Evolutionary conservation across 2,888 invertebrate species (phyloP).

Genomic region (Euplexia lucipara): DNA sequence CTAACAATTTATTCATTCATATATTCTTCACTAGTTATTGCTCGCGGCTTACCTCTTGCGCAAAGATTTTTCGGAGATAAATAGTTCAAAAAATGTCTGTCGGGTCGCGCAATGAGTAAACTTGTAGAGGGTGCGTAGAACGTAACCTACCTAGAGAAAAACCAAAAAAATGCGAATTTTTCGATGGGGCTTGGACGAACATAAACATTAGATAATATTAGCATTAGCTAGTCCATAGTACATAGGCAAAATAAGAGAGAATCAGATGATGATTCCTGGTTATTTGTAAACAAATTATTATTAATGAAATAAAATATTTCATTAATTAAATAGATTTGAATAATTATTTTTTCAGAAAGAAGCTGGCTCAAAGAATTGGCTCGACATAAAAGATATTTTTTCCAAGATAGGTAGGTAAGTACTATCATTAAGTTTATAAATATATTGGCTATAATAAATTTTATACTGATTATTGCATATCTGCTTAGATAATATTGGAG

Average conservation of each 20-base stretch:
- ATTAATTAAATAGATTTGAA: neutral
- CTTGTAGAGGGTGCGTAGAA: neutral
- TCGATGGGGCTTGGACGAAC: no score
- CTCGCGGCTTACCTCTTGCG: neutral
- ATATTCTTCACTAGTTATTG: conserved; percentile 1
- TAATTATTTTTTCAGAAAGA: neutral
- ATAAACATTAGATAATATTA: no score
- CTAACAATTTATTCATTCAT: conserved; percentile 8
- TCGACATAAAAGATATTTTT: neutral
- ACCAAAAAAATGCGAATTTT: no score
- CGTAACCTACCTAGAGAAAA: no score
- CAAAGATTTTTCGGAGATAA: neutral
- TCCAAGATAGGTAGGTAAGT: no score
- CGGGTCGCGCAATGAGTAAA: neutral
- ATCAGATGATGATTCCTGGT: no score
- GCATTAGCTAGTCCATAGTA: no score
- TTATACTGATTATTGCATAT: conserved; percentile 14
- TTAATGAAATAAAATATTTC: no score
- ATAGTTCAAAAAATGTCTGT: neutral
- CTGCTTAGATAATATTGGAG: conserved; percentile 13
- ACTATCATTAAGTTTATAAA: conserved; percentile 26
- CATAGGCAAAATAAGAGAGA: no score
- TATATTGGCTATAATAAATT: conserved; percentile 31
- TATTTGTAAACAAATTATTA: no score
- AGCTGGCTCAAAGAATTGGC: neutral